Evolutionary conservation across 92 coral and sea anemone species (phyloP), one percentile per base, ranked within the genome.

Genomic region (Meandrina meandrites): DNA sequence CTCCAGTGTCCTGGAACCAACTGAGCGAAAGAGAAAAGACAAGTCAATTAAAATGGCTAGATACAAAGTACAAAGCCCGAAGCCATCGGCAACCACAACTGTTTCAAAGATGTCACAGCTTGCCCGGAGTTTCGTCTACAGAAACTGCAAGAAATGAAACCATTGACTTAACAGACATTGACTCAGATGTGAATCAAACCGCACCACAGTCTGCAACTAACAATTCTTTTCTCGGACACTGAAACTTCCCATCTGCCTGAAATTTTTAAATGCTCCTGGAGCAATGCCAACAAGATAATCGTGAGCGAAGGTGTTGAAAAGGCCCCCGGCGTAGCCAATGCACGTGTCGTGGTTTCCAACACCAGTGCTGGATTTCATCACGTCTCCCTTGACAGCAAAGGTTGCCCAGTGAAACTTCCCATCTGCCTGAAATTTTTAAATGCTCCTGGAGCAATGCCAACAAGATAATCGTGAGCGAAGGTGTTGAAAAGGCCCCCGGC

Each of bases 361-460:
- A 58, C 27, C 54, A 58, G 74, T 54, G 18, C 53, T n/a, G 56
- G 75, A 31, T 69, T 67, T 57, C 86, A 73, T n/a, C 90, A 60
- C 36, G 71, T 81, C 53, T 57, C 62, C 57, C 58, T 72, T 24
- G 82, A 77, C 87, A 82, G 53, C 69, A 82, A 76, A 83, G 76
- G 78, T 35, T 67, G 77, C 67, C 87, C 67, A 79, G 86, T 86
- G 80, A 78, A 42, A 56, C 51, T 30, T 86, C 88, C 32, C 85
- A 80, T 40, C 86, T 89, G 22, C 92, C 90, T 11, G 79, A 86
- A 28, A 78, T 86, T 73, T 54, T 89, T 21, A 70, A 68, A 64
- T 86, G 81, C n/a, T 76, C 85, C 40, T 89, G 92, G 90, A 83
- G 78, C 75, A 89, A 89, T 28, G 90, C 92, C 76, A 48, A 89